Conservation (phyloP, 2,113 vertebrate genomes). For the Centropus bengalensis region DNA sequence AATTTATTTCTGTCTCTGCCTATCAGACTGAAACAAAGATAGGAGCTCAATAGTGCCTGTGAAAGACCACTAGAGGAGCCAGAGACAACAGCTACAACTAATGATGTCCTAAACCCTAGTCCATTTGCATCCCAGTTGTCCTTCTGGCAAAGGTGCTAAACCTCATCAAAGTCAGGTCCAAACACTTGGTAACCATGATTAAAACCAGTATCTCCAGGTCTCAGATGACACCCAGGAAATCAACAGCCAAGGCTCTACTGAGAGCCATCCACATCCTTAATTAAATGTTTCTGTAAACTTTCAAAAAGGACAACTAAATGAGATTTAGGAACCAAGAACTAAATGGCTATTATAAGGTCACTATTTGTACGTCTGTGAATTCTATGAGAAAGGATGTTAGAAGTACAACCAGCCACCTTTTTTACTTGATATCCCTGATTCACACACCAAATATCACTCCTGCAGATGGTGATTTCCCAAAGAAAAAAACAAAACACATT, state of each 20-base stretch:
- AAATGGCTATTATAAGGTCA: neutral
- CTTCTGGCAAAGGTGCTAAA: neutral
- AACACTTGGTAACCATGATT: neutral
- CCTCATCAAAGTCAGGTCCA: neutral
- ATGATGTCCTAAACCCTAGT: accelerated
- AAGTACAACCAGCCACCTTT: neutral
- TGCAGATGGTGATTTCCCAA: neutral
- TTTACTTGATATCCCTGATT: neutral
- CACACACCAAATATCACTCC: neutral
- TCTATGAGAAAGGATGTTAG: neutral
- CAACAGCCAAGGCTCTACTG: neutral
- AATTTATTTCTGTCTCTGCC: neutral
- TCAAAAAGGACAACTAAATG: neutral
- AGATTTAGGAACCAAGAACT: neutral
- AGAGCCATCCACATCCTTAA: neutral
- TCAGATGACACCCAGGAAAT: neutral
- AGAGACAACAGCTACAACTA: neutral
- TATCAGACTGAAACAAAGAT: neutral
- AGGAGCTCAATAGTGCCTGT: neutral
- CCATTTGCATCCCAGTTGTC: neutral
- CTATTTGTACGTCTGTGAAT: neutral
- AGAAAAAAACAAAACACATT: neutral
- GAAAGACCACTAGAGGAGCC: neutral
- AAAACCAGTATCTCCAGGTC: neutral
- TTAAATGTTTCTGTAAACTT: neutral